These are phyloP conservation scores for Loris lydekkerianus DNA, from an alignment of 2,797 vertebrate genomes.

Conservation along the genomic window DNA sequence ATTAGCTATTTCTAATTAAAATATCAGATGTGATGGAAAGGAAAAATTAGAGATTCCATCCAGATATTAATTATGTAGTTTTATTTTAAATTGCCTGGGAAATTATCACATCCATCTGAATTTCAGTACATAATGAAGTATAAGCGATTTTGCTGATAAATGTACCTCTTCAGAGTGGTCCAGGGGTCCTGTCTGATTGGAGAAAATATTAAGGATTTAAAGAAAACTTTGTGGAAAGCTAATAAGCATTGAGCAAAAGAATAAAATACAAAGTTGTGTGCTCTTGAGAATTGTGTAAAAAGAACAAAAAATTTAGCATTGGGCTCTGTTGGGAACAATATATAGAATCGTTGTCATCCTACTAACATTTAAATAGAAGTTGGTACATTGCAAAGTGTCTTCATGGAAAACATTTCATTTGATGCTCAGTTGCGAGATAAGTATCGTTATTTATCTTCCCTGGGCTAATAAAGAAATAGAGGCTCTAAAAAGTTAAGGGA, in stretches of 20 bases:
- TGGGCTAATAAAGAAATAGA: background rate
- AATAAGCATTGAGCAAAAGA: background rate
- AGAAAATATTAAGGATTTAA: constrained; percentile 29
- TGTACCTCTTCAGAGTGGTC: background rate
- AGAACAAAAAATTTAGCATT: background rate
- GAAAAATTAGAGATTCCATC: background rate
- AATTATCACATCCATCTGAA: background rate
- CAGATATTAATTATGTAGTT: constrained; percentile 1
- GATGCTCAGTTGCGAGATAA: background rate
- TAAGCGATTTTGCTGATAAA: background rate
- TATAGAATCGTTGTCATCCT: background rate
- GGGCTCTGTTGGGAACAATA: background rate
- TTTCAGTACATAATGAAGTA: background rate
- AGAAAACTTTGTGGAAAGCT: background rate
- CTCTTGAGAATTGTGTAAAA: background rate
- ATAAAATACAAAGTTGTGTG: background rate
- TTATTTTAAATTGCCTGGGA: background rate
- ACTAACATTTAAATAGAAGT: background rate
- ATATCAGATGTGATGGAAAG: constrained; percentile 21
- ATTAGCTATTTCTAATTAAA: constrained; percentile 50
- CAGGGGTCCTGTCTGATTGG: background rate
- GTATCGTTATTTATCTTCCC: background rate
- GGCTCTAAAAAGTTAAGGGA: background rate
- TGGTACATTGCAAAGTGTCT: background rate
- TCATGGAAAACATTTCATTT: background rate